phyloP scores from a whole-genome alignment of 2,113 vertebrate species.

The Zootoca vivipara region DNA sequence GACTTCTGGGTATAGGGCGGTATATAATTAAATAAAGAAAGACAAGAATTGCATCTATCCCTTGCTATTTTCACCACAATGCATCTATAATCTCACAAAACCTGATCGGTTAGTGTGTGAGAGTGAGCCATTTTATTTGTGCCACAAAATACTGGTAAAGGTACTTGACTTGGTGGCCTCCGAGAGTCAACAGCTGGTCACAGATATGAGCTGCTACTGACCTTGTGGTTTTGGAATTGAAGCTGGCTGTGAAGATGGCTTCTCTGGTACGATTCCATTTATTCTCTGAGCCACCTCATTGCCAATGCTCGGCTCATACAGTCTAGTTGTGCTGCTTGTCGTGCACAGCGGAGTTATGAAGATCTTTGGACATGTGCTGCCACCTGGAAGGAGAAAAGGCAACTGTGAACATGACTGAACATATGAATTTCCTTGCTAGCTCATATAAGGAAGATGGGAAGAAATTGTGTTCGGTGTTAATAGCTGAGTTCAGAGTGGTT shows the following conservation, averaged over 20 bases:
- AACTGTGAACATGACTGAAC: not conserved
- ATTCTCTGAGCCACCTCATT: slow-evolving; percentile 74
- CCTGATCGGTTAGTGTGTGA: not conserved
- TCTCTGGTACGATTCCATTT: slow-evolving; percentile 77
- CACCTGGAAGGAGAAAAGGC: slow-evolving; percentile 62
- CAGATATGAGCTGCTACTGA: slow-evolving; percentile 25
- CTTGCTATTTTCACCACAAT: not conserved
- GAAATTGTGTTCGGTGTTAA: not conserved
- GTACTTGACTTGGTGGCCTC: not conserved
- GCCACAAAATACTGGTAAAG: not conserved
- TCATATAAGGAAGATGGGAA: not conserved
- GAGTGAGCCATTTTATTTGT: not conserved
- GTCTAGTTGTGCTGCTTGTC: slow-evolving; percentile 50
- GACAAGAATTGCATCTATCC: not conserved
- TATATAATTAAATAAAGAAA: not conserved
- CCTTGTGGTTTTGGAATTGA: slow-evolving; percentile 80
- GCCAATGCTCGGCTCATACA: slow-evolving; percentile 60
- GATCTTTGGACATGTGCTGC: slow-evolving; percentile 73
- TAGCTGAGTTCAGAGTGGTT: not conserved
- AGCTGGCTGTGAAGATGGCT: slow-evolving; percentile 54
- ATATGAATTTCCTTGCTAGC: not conserved
- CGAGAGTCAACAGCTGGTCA: not conserved
- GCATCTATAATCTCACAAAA: not conserved
- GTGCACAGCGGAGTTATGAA: slow-evolving; percentile 47
- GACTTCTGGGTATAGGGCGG: too few relatives aligned